Evolutionary conservation across 2,797 vertebrate species (phyloP), one percentile per base, ranked within the genome.

Genomic region (Phyllotis vaccarum): DNA sequence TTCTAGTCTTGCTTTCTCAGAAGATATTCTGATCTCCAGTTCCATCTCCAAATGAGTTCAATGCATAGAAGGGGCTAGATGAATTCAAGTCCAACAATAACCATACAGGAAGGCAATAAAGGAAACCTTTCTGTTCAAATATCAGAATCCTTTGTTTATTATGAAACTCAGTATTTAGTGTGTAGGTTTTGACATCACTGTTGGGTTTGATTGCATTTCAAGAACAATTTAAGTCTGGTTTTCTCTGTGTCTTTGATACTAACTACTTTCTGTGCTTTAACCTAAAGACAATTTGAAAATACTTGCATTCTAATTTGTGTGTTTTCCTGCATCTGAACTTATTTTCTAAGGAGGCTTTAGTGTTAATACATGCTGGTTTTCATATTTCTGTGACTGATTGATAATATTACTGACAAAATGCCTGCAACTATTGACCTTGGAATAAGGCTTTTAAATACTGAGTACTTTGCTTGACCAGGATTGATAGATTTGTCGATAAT

Each of bases 1-100:
- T 88, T 90, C 58, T 78, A 72, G 6, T 24, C 93, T 85, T 85
- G 37, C 60, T 80, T 93, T 92, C 58, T 93, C 60, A 72, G 11
- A 3, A 88, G 66, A 88, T 56, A 85, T 58, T 86, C 54, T 76
- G 19, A 88, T 62, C 43, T 85, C 31, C 27, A 68, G 10, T 74
- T 93, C 46, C 72, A 89, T 60, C 10, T 78, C n/a, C 37, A 88
- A 0, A 3, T 7, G 31, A 22, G 12, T 58, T 40, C 89, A 85
- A 83, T 76, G 78, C 21, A 91, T 6, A 2, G 37, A 22, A 68
- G 37, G 68, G 40, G 31, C n/a, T 60, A 24, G 49, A 43, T 83
- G 13, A 85, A 88, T 24, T 31, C 27, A 87, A 92, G 37, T 72
- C 87, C 40, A 43, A 93, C 49, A 76, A 29, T 34, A 85, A 79